Evolutionary conservation across 1,140 invertebrate genomes (phyloP).

Genomic region (Aphidius gifuensis): DNA sequence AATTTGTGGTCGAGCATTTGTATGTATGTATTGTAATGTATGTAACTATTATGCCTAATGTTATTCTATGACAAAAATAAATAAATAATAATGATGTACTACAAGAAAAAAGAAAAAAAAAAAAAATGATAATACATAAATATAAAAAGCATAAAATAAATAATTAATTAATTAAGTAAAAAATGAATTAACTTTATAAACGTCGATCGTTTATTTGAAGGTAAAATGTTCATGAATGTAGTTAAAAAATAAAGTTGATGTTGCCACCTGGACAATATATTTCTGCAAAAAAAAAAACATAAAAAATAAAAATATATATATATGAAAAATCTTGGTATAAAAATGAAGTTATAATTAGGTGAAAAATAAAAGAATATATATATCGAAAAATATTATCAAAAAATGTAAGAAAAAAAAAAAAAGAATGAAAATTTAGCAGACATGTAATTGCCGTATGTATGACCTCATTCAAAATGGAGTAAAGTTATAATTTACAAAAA

Average conservation of each 20-base stretch:
- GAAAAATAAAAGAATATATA: too few species aligned
- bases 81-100: constrained; percentile 37
- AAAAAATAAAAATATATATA: too few species aligned
- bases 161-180: constrained; percentile 1
- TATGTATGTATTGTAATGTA: constrained; percentile 53
- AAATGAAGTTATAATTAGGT: too few species aligned
- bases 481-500: constrained; percentile 46
- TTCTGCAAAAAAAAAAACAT: too few species aligned
- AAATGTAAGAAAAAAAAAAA: too few species aligned
- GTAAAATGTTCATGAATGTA: too few species aligned
- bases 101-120: constrained; percentile 12
- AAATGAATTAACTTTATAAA: too few species aligned
- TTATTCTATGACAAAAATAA: constrained; percentile 38
- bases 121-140: constrained; percentile 12
- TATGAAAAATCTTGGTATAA: too few species aligned
- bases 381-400: too few species aligned
- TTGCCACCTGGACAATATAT: too few species aligned
- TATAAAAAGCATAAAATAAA: constrained; percentile 31
- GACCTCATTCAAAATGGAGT: constrained; percentile 24
- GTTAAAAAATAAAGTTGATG: too few species aligned
- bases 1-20: constrained; percentile 40
- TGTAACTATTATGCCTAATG: constrained; percentile 49
- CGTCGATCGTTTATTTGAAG: constrained; percentile 18
- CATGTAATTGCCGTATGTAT: constrained; percentile 11
- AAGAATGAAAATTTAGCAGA: too few species aligned